Evolutionary conservation across 1,140 invertebrate species (phyloP), one percentile per base, ranked within the genome.

Genomic region (Danaus plexippus): DNA sequence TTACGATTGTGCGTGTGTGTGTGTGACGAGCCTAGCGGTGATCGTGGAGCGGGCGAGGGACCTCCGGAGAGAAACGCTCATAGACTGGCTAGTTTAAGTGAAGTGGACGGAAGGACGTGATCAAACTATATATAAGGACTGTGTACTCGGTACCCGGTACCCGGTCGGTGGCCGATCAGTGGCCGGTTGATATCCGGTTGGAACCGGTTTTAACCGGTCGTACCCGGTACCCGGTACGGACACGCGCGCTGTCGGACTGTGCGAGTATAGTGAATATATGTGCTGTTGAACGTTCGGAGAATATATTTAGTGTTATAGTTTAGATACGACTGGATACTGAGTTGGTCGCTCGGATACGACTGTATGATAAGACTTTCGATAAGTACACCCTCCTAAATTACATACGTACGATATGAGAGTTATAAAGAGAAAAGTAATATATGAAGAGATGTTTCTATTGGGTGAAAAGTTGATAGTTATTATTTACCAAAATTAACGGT

Each of bases 31-130:
- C 41, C 43, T 45, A 45, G 54, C 44, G 53, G 60, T 22, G 45
- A 45, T 54, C 15, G 42, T 48, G 50, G 49, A 32, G 11, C 49
- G 47, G 42, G 54, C 45, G 43, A 42, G 57, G 54, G 49, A 59
- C 57, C 61, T 67, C 57, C 64, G 63, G 79, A 77, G 83, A 84
- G 79, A 84, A 79, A 77, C 80, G 77, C 77, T 82, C 77, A 83
- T 75, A 85, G 83, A 85, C 83, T 86, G 83, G 74, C 77, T 86
- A 86, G 83, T 80, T 86, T 81, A 75, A 86, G 83, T 86, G 79
- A 83, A 80, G 83, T 84, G 83, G 69, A 68, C 69, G 74, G 74
- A 81, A 66, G 71, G 73, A 77, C 69, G 69, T 70, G 71, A 73
- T 57, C 44, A 57, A 65, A 66, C 47, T 74, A 78, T 75, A 69